Base-by-base conservation (phyloP, 2,797 vertebrate genomes). In the Esox lucius region DNA sequence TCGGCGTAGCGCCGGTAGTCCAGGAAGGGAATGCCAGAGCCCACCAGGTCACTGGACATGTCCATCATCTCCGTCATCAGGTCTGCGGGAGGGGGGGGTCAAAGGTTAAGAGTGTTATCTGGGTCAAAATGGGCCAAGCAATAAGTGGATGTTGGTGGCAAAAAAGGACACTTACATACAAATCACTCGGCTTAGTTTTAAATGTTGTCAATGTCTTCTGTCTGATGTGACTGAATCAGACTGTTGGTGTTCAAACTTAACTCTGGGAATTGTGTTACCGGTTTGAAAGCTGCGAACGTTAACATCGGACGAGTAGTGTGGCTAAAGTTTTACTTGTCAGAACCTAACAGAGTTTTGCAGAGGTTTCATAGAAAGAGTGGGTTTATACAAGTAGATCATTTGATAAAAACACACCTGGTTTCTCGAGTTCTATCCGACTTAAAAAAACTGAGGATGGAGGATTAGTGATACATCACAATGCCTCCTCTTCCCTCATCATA, bases 41-140 rank as follows among this genome's bases (percentile, higher is more conserved):
- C 97, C 83, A 98, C 95, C 16, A 98, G 93, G 89, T 99, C 98
- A 61, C 97, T 98, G 78, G 98, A 97, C 92, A 98, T 95, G 85
- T 99, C 98, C 84, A 98, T 99, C 97, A 99, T 99, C 89, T 99
- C 98, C 0, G 98, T 99, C 98, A 99, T 99, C 81, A 99, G 90
- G 87, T 99, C 98, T 99, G 11, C 8, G 51, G 24, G 26, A 70
- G 13, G n/a, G 35, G 42, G 1, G 64, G 15, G 68, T 28, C 6
- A 69, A 62, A 76, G 70, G 59, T 62, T 15, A 75, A 64, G 28
- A 12, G 8, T 12, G 28, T 67, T 53, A 61, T 31, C 28, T 61
- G 17, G 33, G 4, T 64, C 11, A 28, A 64, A 3, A 64, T n/a
- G 15, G 0, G 1, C 5, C 17, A 9, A 24, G 19, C 22, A 5